Evolutionary conservation across 1,140 invertebrate species (phyloP).

Genomic region (Pseudomyrmex concolor): DNA sequence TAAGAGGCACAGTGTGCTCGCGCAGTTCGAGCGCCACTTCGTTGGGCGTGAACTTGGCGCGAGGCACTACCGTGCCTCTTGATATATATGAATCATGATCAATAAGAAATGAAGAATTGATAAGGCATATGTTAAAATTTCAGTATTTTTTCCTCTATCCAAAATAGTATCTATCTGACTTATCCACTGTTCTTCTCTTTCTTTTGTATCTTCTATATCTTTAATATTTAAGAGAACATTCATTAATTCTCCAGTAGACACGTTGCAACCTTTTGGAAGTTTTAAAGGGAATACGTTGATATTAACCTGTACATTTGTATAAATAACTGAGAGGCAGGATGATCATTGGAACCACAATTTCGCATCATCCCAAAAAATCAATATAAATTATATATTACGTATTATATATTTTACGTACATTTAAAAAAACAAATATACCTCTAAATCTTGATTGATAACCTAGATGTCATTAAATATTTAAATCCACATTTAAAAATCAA

Average conservation of each 20-base stretch:
- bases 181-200: slow-evolving; percentile 5
- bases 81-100: slow-evolving; percentile 13
- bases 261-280: slow-evolving; percentile 18
- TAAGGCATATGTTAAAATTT: not conserved
- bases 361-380: slow-evolving; percentile 39
- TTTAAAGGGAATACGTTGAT: slow-evolving; percentile 34
- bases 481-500: too few relatives aligned
- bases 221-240: slow-evolving; percentile 22
- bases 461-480: too few relatives aligned
- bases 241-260: not conserved
- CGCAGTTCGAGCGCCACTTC: too few relatives aligned
- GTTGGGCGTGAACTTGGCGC: too few relatives aligned
- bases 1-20: too few relatives aligned
- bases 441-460: too few relatives aligned
- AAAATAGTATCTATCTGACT: slow-evolving; percentile 18
- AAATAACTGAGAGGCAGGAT: slow-evolving; percentile 28
- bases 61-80: too few relatives aligned
- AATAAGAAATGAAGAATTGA: slow-evolving; percentile 5
- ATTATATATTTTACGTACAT: not conserved
- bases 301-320: slow-evolving; percentile 28
- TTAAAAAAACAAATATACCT: not conserved
- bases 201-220: slow-evolving; percentile 11
- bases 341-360: slow-evolving; percentile 10
- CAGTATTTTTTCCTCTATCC: slow-evolving; percentile 1
- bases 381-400: not conserved